Conservation (phyloP, 2,888 invertebrate genomes). For the Cephonodes hylas region DNA sequence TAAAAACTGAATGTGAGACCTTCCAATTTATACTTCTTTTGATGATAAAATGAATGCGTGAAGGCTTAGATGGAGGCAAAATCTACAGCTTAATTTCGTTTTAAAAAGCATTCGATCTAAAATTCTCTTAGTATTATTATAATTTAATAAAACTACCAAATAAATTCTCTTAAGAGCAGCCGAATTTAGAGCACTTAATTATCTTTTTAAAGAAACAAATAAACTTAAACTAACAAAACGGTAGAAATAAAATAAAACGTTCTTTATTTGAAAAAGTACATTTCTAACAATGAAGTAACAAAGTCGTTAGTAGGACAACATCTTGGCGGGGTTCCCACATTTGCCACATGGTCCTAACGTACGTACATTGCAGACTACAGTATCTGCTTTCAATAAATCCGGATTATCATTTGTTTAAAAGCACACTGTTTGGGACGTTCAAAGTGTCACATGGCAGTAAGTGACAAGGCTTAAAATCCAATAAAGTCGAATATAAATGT, state of each 20-base stretch:
- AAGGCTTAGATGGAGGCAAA: no score
- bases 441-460: slow-evolving; percentile 47
- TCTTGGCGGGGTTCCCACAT: slow-evolving; percentile 80
- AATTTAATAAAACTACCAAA: no score
- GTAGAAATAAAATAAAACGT: neutral
- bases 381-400: slow-evolving; percentile 74
- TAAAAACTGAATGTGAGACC: neutral
- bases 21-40: neutral
- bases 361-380: slow-evolving; percentile 42
- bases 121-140: no score
- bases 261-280: slow-evolving; percentile 34
- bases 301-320: slow-evolving; percentile 72
- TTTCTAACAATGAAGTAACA: slow-evolving; percentile 70
- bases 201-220: neutral
- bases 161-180: no score
- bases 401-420: slow-evolving; percentile 72
- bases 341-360: slow-evolving; percentile 73
- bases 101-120: no score
- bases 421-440: slow-evolving; percentile 33
- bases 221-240: neutral
- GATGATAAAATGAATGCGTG: neutral
- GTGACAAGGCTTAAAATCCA: slow-evolving; percentile 52
- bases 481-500: slow-evolving; percentile 45
- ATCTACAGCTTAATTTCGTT: no score
- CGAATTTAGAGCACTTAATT: no score